These are phyloP conservation scores for Phylloscopus collybita DNA, from an alignment of 2,797 vertebrate genomes.

Conservation along the genomic window DNA sequence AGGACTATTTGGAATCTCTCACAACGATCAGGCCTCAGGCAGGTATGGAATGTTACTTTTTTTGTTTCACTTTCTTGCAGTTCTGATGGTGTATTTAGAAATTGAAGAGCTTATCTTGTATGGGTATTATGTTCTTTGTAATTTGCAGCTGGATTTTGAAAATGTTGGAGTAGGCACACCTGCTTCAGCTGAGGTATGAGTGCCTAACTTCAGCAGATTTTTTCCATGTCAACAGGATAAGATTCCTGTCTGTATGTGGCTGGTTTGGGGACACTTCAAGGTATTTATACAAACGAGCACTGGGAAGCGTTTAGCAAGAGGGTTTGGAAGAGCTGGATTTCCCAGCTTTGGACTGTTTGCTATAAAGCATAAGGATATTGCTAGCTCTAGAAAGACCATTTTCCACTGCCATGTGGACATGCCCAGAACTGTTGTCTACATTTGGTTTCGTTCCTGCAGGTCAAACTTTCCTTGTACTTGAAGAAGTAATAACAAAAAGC, in stretches of 20 bases:
- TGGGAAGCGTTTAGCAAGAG: neutral
- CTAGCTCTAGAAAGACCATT: neutral
- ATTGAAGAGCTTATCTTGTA: neutral
- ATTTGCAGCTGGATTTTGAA: neutral
- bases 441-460: neutral
- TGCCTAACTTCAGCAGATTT: neutral
- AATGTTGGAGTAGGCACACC: neutral
- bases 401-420: neutral
- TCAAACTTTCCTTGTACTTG: neutral
- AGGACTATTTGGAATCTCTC: constrained; percentile 89
- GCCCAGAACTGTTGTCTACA: neutral
- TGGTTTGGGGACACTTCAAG: neutral
- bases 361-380: neutral
- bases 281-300: neutral
- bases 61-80: neutral
- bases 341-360: neutral
- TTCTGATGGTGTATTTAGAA: neutral
- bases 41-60: constrained; percentile 73
- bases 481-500: neutral
- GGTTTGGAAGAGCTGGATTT: neutral
- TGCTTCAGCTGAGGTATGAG: neutral
- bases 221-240: rapidly evolving
- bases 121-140: neutral
- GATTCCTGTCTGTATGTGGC: neutral
- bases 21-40: constrained; percentile 90